phyloP scores from a whole-genome alignment of 2,888 invertebrate species.

The Pterostichus niger region DNA sequence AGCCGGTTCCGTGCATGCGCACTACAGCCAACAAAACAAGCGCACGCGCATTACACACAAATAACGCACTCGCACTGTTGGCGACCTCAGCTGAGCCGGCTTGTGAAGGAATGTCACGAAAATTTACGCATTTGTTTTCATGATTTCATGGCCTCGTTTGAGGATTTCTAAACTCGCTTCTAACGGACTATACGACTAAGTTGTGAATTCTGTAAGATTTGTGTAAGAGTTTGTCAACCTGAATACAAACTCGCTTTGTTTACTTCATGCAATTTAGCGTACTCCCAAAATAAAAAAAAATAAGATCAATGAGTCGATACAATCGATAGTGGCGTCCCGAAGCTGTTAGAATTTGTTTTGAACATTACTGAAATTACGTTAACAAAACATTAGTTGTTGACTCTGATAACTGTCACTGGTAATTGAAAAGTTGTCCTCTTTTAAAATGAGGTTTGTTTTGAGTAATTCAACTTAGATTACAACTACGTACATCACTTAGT shows the following conservation, averaged over 20 bases:
- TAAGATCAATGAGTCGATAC: not conserved
- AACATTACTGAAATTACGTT: not conserved
- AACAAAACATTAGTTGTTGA: not conserved
- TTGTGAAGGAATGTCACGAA: conserved; percentile 35
- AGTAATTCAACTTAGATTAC: not conserved
- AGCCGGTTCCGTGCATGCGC: conserved; percentile 74
- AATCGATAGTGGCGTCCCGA: not conserved
- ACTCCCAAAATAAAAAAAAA: not conserved
- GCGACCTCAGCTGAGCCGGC: conserved; percentile 25
- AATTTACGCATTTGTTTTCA: conserved; percentile 43
- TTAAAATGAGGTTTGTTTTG: conserved; percentile 22
- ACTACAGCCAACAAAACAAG: conserved; percentile 28
- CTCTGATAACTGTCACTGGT: conserved; percentile 1
- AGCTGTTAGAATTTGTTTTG: too few relatives aligned
- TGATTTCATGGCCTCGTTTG: conserved; percentile 17
- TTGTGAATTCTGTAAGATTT: not conserved
- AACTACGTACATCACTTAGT: too few relatives aligned
- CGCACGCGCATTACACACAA: conserved; percentile 51
- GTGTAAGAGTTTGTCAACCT: not conserved
- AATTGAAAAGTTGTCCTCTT: not conserved
- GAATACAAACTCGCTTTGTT: conserved; percentile 9
- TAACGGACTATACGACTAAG: not conserved
- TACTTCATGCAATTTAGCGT: not conserved
- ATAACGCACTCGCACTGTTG: conserved; percentile 4
- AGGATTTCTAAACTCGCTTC: conserved; percentile 12